Conservation (phyloP, 2,113 vertebrate species). For the Ursus arctos region DNA sequence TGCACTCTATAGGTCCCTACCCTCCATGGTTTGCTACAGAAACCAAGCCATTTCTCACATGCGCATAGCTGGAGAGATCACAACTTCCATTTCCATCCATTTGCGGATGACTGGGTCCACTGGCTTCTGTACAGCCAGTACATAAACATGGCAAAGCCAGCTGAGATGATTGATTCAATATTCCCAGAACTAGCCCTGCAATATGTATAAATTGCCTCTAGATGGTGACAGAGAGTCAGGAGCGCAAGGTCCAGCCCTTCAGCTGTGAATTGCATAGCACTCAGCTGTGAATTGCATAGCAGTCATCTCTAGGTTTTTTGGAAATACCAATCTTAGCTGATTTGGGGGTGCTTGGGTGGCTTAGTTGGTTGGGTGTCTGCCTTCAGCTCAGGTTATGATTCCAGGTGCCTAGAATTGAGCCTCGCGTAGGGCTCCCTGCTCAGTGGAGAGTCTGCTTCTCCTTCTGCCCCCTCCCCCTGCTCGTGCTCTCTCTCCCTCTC, state of each 20-base stretch:
- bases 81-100: neutral
- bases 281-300: neutral
- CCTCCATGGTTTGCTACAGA: neutral
- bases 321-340: neutral
- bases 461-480: too few relatives aligned
- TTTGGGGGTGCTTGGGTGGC: neutral
- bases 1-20: neutral
- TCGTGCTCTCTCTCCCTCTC: too few relatives aligned
- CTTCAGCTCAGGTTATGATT: too few relatives aligned
- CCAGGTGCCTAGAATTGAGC: too few relatives aligned
- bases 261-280: neutral
- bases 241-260: neutral
- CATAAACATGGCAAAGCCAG: neutral
- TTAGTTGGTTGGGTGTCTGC: neutral
- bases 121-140: neutral
- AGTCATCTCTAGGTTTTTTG: neutral
- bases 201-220: conserved; percentile 72
- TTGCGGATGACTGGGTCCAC: neutral
- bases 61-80: neutral
- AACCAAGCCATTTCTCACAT: neutral
- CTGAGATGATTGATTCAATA: neutral
- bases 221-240: conserved; percentile 77
- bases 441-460: too few relatives aligned
- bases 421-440: too few relatives aligned
- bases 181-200: conserved; percentile 74